Conservation (phyloP, 2,113 vertebrate genomes). For the Pithys albifrons region DNA sequence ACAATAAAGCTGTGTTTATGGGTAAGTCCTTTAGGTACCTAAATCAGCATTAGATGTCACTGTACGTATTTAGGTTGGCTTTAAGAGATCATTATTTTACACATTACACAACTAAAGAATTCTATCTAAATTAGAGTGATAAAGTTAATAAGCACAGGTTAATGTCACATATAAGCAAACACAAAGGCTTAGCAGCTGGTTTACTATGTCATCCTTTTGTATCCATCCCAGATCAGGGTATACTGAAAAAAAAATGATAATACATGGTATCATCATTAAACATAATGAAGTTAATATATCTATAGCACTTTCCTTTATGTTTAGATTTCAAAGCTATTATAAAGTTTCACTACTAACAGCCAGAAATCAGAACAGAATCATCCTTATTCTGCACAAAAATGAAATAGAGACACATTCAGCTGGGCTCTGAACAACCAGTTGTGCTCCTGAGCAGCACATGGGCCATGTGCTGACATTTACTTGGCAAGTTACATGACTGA, state of each 20-base stretch:
- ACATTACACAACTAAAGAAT: neutral
- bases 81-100: neutral
- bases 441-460: neutral
- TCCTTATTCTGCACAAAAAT: neutral
- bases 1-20: neutral
- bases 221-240: slow-evolving; percentile 9
- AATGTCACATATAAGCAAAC: slow-evolving; percentile 35
- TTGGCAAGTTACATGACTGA: neutral
- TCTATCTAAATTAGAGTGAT: slow-evolving; percentile 37
- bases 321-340: neutral
- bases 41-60: neutral
- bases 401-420: neutral
- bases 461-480: neutral
- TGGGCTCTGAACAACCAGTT: neutral
- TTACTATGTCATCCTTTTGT: slow-evolving; percentile 48
- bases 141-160: slow-evolving; percentile 34
- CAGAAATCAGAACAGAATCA: neutral
- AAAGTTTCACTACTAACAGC: neutral
- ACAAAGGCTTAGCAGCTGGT: slow-evolving; percentile 9
- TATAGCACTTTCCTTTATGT: neutral
- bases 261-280: neutral
- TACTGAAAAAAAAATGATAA: slow-evolving; percentile 47
- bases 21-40: slow-evolving; percentile 11
- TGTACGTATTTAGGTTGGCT: neutral
- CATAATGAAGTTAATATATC: neutral